A percentile compares a stretch with the other conserved stretches of the same genome.
Evolutionary conservation across 2,113 vertebrate species (phyloP).

Genomic region (Blennius ocellaris): DNA sequence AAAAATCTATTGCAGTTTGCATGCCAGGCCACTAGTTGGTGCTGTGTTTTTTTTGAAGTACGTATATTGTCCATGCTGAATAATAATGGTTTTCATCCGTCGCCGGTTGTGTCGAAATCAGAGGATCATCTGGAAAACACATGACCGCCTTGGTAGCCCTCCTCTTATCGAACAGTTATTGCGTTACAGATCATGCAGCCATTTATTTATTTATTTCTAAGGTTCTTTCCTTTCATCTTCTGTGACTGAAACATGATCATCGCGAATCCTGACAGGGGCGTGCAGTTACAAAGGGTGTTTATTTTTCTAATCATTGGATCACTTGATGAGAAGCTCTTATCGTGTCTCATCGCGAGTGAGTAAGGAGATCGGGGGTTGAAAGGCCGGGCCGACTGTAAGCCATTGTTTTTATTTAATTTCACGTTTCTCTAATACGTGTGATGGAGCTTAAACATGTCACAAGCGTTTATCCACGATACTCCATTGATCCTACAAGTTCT

Average conservation of each 20-base stretch:
- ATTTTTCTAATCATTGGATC: slow-evolving; percentile 26
- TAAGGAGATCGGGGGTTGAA: slow-evolving; percentile 21
- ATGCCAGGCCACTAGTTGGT: no score
- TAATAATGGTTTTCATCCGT: no score
- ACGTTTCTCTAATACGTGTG: slow-evolving; percentile 30
- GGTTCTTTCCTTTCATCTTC: neutral
- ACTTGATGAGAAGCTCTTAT: slow-evolving; percentile 42
- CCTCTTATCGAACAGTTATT: no score
- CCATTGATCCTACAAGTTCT: neutral
- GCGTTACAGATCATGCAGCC: neutral
- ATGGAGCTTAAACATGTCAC: slow-evolving; percentile 14
- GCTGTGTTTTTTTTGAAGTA: no score
- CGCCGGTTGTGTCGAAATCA: neutral
- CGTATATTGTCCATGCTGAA: no score
- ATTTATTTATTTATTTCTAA: neutral
- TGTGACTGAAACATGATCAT: neutral
- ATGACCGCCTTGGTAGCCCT: neutral
- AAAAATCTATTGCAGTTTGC: no score
- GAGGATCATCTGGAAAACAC: neutral
- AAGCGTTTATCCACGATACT: slow-evolving; percentile 1
- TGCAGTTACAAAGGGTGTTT: slow-evolving; percentile 26
- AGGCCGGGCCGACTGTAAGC: slow-evolving; percentile 39
- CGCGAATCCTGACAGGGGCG: neutral
- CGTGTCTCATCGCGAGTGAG: neutral
- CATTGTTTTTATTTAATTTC: slow-evolving; percentile 38